phyloP scores from a whole-genome alignment of 2,888 invertebrate species.

The Cryptocephalus primarius region DNA sequence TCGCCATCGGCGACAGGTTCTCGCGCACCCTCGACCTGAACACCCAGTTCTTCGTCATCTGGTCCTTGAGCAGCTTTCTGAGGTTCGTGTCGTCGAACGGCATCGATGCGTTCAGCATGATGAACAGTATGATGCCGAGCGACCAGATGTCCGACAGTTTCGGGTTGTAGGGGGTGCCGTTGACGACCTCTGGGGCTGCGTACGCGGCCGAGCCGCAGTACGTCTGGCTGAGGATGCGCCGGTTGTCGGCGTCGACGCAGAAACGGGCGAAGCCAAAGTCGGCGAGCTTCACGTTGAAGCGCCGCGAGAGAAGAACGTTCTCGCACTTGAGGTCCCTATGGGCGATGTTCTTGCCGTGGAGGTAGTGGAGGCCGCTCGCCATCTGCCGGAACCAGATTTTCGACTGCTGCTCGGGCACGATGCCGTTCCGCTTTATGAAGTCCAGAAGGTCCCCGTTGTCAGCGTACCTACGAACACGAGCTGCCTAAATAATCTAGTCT shows the following conservation, averaged over 20 bases:
- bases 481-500: neutral
- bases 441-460: constrained; percentile 85
- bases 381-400: constrained; percentile 81
- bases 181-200: constrained; percentile 90
- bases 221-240: constrained; percentile 72
- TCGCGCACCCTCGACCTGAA: constrained; percentile 61
- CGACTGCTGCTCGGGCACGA: constrained; percentile 66
- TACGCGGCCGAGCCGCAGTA: constrained; percentile 97
- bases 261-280: constrained; percentile 91
- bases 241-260: constrained; percentile 60
- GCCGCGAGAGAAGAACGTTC: constrained; percentile 73
- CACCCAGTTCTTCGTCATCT: constrained; percentile 69
- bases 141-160: constrained; percentile 91
- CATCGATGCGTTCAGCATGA: constrained; percentile 91
- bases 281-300: constrained; percentile 81
- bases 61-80: constrained; percentile 71
- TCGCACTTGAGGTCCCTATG: constrained; percentile 93
- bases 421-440: constrained; percentile 67
- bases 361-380: constrained; percentile 70
- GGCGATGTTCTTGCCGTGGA: constrained; percentile 75
- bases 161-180: constrained; percentile 80
- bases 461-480: constrained; percentile 44
- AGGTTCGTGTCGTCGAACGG: constrained; percentile 85
- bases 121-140: constrained; percentile 80
- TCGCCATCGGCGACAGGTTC: constrained; percentile 57